Conservation (phyloP, 2,113 vertebrate species). For the Pyxicephalus adspersus region DNA sequence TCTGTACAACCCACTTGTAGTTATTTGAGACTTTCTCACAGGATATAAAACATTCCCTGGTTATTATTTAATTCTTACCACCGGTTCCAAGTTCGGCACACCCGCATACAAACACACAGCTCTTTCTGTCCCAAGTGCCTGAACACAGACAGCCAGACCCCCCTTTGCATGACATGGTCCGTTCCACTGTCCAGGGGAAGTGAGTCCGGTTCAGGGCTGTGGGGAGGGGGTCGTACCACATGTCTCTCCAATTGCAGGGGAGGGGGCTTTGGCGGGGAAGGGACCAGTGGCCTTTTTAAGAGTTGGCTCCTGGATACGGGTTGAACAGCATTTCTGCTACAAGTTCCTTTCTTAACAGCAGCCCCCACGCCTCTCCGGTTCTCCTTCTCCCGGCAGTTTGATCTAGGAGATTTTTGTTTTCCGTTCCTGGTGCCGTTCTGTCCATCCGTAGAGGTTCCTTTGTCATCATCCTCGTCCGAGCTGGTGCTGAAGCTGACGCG, state of each 20-base stretch:
- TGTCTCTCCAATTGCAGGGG: constrained; percentile 88
- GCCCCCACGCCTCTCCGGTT: constrained; percentile 59
- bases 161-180: constrained; percentile 83
- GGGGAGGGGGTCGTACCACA: constrained; percentile 83
- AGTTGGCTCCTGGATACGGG: constrained; percentile 73
- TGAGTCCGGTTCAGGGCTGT: constrained; percentile 88
- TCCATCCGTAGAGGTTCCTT: constrained; percentile 59
- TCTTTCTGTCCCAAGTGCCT: constrained; percentile 83
- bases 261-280: constrained; percentile 76
- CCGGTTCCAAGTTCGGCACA: constrained; percentile 91
- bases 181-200: constrained; percentile 84
- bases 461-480: constrained; percentile 73
- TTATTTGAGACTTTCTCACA: too few species aligned
- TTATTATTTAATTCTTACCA: constrained; percentile 74
- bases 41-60: too few species aligned
- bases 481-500: constrained; percentile 82
- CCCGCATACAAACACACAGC: constrained; percentile 90
- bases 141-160: constrained; percentile 87
- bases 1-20: background rate
- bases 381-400: constrained; percentile 68
- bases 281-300: constrained; percentile 82
- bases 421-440: constrained; percentile 66
- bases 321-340: constrained; percentile 65
- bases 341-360: constrained; percentile 55
- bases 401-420: constrained; percentile 63